These are phyloP conservation scores for Leptobrachium ailaonicum DNA, from an alignment of 2,113 vertebrate species.

Conservation along the genomic window DNA sequence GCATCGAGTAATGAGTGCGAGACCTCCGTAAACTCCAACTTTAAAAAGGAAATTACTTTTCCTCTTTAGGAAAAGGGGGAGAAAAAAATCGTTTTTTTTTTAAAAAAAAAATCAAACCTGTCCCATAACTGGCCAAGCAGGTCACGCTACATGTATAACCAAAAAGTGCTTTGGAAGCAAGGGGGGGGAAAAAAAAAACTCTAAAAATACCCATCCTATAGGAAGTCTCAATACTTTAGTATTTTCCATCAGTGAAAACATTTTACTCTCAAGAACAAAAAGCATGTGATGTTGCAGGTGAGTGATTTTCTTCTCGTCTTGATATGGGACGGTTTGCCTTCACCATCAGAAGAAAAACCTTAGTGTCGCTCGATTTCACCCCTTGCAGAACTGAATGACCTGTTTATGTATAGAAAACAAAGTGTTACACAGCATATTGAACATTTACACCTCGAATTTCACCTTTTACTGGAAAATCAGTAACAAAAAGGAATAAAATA, in stretches of 20 bases:
- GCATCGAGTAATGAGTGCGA: slow-evolving; percentile 53
- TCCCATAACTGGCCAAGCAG: slow-evolving; percentile 53
- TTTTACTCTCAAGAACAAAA: background rate
- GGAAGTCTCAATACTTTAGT: background rate
- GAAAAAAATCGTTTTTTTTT: no score
- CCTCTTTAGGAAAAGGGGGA: slow-evolving; percentile 31
- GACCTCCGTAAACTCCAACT: slow-evolving; percentile 45
- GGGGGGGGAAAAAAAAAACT: slow-evolving; percentile 14
- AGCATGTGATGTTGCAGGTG: background rate
- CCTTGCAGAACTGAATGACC: no score
- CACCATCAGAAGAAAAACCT: background rate
- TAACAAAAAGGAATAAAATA: no score
- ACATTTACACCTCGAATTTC: no score
- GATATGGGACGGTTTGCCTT: no score
- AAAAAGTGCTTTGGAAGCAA: slow-evolving; percentile 58
- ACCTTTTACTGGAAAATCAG: no score
- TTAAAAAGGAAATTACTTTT: slow-evolving; percentile 30
- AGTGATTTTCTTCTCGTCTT: background rate
- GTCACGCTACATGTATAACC: slow-evolving; percentile 22
- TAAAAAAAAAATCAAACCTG: no score
- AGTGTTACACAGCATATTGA: no score
- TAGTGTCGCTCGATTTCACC: background rate
- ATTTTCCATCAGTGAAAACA: background rate
- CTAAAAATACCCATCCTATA: background rate
- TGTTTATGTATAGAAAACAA: no score